Evolutionary conservation across 1,140 invertebrate genomes (phyloP).

Genomic region (Planococcus citri): DNA sequence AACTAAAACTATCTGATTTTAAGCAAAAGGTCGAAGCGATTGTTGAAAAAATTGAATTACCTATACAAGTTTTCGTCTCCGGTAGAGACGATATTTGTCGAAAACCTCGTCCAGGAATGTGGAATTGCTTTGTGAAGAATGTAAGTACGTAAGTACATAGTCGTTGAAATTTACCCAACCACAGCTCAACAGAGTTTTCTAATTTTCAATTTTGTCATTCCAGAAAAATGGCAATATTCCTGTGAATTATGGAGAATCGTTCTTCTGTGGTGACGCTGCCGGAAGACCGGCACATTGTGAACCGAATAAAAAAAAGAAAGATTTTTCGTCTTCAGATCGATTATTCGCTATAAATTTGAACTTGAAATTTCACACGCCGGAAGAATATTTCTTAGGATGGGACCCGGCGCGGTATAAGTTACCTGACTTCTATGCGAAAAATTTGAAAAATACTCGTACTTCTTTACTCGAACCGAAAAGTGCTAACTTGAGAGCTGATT

Average conservation of each 20-base stretch:
- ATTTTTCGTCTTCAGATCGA: conserved; percentile 83
- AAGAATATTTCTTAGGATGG: conserved; percentile 74
- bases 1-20: conserved; percentile 59
- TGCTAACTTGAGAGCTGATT: background rate
- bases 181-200: too few relatives aligned
- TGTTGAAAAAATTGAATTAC: conserved; percentile 56
- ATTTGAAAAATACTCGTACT: background rate
- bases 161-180: conserved; percentile 12
- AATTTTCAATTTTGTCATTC: conserved; percentile 29
- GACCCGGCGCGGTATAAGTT: conserved; percentile 41
- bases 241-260: conserved; percentile 52
- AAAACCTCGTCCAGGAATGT: conserved; percentile 85
- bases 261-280: conserved; percentile 90
- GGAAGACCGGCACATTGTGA: conserved; percentile 59
- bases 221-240: conserved; percentile 60
- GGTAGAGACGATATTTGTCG: conserved; percentile 62
- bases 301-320: conserved; percentile 64
- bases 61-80: conserved; percentile 76
- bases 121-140: conserved; percentile 52
- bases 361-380: conserved; percentile 79
- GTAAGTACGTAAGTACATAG: conserved; percentile 38
- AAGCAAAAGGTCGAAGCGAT: conserved; percentile 70
- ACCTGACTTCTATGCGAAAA: conserved; percentile 62
- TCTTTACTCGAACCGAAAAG: background rate
- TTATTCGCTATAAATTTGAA: conserved; percentile 81